These are phyloP conservation scores for Xestoiulus laeticollis DNA, from an alignment of 2,888 invertebrate species.

Conservation along the genomic window DNA sequence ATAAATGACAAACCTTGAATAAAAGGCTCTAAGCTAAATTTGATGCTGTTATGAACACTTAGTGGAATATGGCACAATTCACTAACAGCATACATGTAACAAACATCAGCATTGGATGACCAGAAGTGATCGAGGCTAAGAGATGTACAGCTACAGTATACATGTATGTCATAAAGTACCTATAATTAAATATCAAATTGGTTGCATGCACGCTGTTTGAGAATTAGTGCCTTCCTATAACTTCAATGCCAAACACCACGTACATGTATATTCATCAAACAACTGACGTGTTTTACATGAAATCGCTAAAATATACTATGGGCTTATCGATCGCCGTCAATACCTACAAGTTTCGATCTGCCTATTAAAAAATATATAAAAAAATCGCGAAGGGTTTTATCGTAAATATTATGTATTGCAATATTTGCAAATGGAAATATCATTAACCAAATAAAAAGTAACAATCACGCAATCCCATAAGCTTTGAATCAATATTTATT, in stretches of 20 bases:
- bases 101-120: not conserved
- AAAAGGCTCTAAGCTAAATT: not conserved
- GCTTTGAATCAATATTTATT: too few relatives aligned
- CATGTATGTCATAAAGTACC: not conserved
- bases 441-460: too few relatives aligned
- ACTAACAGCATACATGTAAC: too few relatives aligned
- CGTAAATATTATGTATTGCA: too few relatives aligned
- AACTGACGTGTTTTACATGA: not conserved
- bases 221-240: not conserved
- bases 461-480: too few relatives aligned
- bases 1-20: not conserved
- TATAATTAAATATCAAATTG: not conserved
- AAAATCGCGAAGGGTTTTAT: too few relatives aligned
- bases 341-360: not conserved
- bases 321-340: not conserved
- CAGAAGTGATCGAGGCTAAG: not conserved
- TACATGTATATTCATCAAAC: too few relatives aligned
- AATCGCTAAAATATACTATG: not conserved
- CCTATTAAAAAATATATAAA: too few relatives aligned
- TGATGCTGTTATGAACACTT: not conserved
- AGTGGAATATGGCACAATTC: too few relatives aligned
- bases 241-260: not conserved
- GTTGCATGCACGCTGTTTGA: not conserved
- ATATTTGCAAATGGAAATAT: too few relatives aligned
- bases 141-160: not conserved